Percentiles rank a stretch among this genome's conserved stretches.
Evolutionary conservation across 2,888 invertebrate species (phyloP).

Genomic region (Octodonta nipae): DNA sequence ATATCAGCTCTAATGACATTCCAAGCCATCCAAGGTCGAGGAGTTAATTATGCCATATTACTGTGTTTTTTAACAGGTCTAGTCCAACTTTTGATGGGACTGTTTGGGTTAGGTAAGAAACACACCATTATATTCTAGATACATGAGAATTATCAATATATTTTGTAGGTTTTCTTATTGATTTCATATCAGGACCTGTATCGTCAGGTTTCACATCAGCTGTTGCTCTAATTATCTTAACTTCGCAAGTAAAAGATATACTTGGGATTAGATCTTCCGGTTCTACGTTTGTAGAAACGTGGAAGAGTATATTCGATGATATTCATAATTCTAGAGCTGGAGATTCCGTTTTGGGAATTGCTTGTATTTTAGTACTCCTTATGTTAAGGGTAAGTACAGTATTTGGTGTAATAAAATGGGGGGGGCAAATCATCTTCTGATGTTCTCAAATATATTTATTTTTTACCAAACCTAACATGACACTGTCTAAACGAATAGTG

Average conservation of each 20-base stretch:
- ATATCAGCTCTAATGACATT: slow-evolving; percentile 77
- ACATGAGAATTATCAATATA: too few relatives aligned
- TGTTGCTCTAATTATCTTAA: slow-evolving; percentile 75
- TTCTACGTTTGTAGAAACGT: slow-evolving; percentile 64
- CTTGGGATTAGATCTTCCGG: slow-evolving; percentile 60
- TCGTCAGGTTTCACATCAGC: slow-evolving; percentile 79
- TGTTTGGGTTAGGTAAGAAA: slow-evolving; percentile 56
- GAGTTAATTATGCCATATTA: slow-evolving; percentile 57
- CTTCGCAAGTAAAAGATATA: slow-evolving; percentile 77
- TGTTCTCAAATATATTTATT: too few relatives aligned
- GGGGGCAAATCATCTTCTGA: too few relatives aligned
- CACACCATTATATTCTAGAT: background rate
- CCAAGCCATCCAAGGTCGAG: slow-evolving; percentile 55
- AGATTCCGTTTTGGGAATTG: slow-evolving; percentile 63
- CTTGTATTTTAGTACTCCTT: slow-evolving; percentile 62
- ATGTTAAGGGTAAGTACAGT: slow-evolving; percentile 53
- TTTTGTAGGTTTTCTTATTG: slow-evolving; percentile 61
- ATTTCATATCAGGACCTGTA: slow-evolving; percentile 82
- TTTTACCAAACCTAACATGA: too few relatives aligned
- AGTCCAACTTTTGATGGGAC: slow-evolving; percentile 66
- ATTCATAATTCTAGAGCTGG: slow-evolving; percentile 52
- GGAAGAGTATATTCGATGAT: slow-evolving; percentile 57
- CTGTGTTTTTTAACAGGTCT: slow-evolving; percentile 62
- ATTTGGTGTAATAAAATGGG: too few relatives aligned
- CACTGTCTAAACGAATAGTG: too few relatives aligned